Conservation (phyloP, 2,888 invertebrate genomes). For the Diploptera punctata region DNA sequence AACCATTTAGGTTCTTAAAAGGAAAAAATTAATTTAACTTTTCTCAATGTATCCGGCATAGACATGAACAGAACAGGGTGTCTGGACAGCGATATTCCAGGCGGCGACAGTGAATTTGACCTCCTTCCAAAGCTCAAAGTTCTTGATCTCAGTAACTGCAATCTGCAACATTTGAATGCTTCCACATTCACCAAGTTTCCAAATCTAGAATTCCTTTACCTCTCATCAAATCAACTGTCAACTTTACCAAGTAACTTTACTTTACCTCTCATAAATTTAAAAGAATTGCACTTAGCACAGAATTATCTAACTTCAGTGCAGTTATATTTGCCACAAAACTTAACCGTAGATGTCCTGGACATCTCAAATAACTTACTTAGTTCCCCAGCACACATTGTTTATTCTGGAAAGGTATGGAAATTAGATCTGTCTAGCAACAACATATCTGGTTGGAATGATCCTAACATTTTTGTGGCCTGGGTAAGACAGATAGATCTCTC, state of each 20-base stretch:
- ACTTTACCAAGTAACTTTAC: not conserved
- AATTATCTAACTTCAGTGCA: not conserved
- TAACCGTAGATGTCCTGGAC: not conserved
- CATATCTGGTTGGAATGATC: not conserved
- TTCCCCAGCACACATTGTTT: not conserved
- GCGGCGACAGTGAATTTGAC: not conserved
- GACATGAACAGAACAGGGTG: not conserved
- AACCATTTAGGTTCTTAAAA: not conserved
- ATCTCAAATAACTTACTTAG: not conserved
- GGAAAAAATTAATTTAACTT: not conserved
- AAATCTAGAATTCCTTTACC: not conserved
- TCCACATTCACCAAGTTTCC: not conserved
- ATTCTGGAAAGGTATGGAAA: not conserved
- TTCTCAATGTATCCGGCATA: not conserved
- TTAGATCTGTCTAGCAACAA: not conserved
- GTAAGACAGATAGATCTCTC: not conserved
- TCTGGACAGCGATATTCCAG: not conserved
- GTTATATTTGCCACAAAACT: not conserved
- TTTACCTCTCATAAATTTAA: not conserved
- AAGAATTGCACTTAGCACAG: not conserved
- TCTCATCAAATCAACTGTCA: not conserved
- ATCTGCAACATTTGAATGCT: not conserved
- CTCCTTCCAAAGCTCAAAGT: not conserved
- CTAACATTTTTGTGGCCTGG: not conserved
- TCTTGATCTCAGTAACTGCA: not conserved